Base-by-base conservation (phyloP, 1,140 invertebrate genomes). In the Drosophila kikkawai region DNA sequence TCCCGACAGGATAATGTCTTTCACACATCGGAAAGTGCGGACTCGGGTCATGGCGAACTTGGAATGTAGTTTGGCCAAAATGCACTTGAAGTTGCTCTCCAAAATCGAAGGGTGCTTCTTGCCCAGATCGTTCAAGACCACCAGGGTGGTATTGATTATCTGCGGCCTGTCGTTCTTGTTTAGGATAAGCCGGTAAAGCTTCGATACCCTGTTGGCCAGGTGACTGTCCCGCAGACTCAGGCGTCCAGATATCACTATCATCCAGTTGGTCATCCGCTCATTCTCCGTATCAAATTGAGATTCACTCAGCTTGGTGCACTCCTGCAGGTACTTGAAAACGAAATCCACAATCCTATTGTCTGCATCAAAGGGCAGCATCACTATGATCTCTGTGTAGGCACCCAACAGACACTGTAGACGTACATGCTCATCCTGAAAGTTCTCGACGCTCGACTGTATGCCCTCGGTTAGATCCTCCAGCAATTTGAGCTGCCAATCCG, bases 11-110 rank as follows among this genome's bases (percentile, higher is more conserved):
- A 93, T 87, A 1, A 93, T 66, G 42, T 80, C 80, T 44, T 93
- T 92, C 9, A 93, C 91, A 60, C 87, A 92, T 7, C 91, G 85
- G 47, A 91, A 93, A 11, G 92, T 91, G 26, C 79, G 77, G 6
- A 91, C 77, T 8, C 92, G 80, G 12, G 91, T 93, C n/a, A 87
- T 79, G 8, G 75, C 57, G 47, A 73, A 93, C 7, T 85, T 80
- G 0, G 90, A 92, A 4, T 58, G 56, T 0, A 93, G 61, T 37
- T 93, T 93, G 22, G 61, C 39, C 13, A 93, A 51, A 53, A 93
- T 84, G n/a, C 63, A 70, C 22, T 77, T 69, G 34, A 93, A 76
- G 53, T 91, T 92, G 22, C 60, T 75, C 53, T 93, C 92, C 32
- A 93, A 74, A 63, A 87, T 77, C 13, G 80, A 47, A 0, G 92